Percentiles rank a stretch among this genome's conserved stretches.
Evolutionary conservation across 2,888 invertebrate genomes (phyloP).

Genomic region (Torymus tubicola): DNA sequence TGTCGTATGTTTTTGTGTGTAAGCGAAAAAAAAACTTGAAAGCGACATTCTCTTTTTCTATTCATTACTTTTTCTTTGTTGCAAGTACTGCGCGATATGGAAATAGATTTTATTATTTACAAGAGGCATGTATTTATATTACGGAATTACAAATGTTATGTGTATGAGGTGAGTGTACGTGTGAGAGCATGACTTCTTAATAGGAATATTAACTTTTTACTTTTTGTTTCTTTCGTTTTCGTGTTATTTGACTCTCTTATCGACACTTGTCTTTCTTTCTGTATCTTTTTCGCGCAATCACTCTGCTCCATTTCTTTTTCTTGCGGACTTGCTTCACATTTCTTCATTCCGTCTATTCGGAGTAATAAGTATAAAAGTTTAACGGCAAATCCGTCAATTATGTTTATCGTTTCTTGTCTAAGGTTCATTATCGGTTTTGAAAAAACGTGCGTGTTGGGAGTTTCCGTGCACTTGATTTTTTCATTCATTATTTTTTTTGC

Average conservation of each 20-base stretch:
- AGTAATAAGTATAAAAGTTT: constrained; percentile 17
- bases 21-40: constrained; percentile 35
- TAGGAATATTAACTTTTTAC: constrained; percentile 32
- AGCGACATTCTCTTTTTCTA: constrained; percentile 56
- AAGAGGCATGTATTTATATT: constrained; percentile 51
- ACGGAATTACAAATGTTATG: constrained; percentile 48
- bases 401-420: background rate
- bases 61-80: constrained; percentile 30
- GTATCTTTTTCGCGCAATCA: background rate
- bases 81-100: constrained; percentile 52
- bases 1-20: constrained; percentile 1
- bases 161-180: background rate
- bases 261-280: background rate
- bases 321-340: constrained; percentile 9
- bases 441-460: background rate
- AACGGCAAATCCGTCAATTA: constrained; percentile 4
- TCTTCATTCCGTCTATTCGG: background rate
- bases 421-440: constrained; percentile 1
- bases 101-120: constrained; percentile 60
- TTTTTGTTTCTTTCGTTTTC: constrained; percentile 18
- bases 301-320: background rate
- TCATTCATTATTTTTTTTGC: too few species aligned
- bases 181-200: constrained; percentile 14
- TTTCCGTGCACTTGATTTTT: too few species aligned
- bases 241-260: background rate